A percentile compares a stretch with the other conserved stretches of the same genome.
These are phyloP conservation scores for Myotis daubentonii DNA, from an alignment of 2,797 vertebrate species.

Conservation along the genomic window DNA sequence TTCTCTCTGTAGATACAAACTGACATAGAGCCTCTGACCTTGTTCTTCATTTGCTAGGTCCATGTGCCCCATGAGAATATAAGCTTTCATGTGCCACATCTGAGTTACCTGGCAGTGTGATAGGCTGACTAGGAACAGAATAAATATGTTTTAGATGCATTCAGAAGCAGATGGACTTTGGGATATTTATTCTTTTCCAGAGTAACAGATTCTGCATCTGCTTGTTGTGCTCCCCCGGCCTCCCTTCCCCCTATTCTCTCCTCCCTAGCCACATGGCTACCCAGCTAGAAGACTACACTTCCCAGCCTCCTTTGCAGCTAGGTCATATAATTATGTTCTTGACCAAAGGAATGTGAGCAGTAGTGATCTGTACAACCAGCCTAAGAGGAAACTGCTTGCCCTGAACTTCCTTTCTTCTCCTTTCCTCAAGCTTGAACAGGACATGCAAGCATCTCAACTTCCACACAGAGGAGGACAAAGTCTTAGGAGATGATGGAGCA, in stretches of 20 bases:
- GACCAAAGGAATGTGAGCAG: background rate
- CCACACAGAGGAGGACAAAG: background rate
- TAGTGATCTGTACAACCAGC: background rate
- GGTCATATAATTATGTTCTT: background rate
- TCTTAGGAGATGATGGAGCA: background rate
- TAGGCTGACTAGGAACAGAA: background rate
- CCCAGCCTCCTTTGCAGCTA: conserved; percentile 29
- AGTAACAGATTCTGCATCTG: background rate
- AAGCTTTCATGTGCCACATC: background rate
- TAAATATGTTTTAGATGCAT: background rate
- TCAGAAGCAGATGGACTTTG: conserved; percentile 32
- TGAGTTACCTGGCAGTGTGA: background rate
- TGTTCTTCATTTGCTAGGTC: background rate
- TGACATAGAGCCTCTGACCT: background rate
- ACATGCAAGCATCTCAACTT: background rate
- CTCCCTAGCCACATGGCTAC: background rate
- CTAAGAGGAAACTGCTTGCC: background rate
- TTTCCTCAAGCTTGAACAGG: conserved; percentile 22
- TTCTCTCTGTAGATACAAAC: background rate
- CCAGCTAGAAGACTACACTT: background rate
- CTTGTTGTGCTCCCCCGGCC: background rate
- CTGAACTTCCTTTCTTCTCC: background rate
- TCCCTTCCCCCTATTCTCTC: background rate
- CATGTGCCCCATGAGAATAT: background rate
- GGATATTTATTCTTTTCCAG: conserved; percentile 13